Evolutionary conservation across 2,113 vertebrate species (phyloP), one percentile per base, ranked within the genome.

Genomic region (Hypanus sabinus): DNA sequence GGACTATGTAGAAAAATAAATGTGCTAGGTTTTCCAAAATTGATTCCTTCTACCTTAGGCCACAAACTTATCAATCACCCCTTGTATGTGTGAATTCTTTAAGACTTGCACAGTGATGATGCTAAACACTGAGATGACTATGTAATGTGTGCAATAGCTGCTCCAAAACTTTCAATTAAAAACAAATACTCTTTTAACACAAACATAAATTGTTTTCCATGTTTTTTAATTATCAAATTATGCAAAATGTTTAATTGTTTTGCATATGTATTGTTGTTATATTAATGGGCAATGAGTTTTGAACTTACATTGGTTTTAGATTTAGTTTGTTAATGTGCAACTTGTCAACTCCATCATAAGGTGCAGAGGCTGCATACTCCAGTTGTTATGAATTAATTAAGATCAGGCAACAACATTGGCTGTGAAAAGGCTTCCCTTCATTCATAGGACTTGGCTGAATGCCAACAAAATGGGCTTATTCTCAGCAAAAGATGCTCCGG

Each of bases 151-250:
- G 6, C 60, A 62, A 33, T 33, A 90, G 60, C n/a, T 90, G 60
- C 62, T 65, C 57, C 60, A 88, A 88, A 65, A 90, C 60, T n/a
- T 65, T 62, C 62, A 68, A 65, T 68, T 90, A 90, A 68, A 90
- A 20, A 2, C 16, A 90, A 88, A 65, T 68, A 90, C 60, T 20
- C 57, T 3, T 65, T 90, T 18, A 65, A 33, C 57, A 90, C 38
- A 2, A 33, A 7, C n/a, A 65, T 88, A 27, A 12, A 7, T 22
- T 65, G 22, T 85, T 85, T 24, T 85, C 14, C 18, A 62, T 88
- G 3, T 33, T 65, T 90, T 65, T 65, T 27, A 5, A 68, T 90
- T 33, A 18, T 90, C 33, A 16, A 65, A 88, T 65, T 20, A 30
- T 62, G 57, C 57, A 88, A 85, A 57, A n/a, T 33, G 57, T 62